Evolutionary conservation across 2,797 vertebrate species (phyloP).

Genomic region (Taenioides sp.): DNA sequence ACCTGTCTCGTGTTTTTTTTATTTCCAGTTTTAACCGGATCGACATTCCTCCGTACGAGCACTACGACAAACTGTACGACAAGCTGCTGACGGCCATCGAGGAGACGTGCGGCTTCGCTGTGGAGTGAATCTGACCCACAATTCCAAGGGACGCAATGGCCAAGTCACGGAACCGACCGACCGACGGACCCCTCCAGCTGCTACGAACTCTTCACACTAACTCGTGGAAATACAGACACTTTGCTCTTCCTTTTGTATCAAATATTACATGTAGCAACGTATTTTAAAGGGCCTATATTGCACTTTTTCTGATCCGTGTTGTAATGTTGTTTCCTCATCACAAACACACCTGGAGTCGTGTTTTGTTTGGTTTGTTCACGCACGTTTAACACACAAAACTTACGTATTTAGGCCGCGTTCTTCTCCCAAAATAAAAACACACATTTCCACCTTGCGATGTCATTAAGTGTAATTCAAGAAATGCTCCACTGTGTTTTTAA

Average conservation of each 20-base stretch:
- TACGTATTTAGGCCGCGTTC: too few relatives aligned
- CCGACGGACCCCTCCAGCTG: constrained; percentile 72
- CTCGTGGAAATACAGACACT: constrained; percentile 63
- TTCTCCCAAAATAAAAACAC: too few relatives aligned
- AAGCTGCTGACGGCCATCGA: constrained; percentile 94
- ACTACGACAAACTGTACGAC: constrained; percentile 95
- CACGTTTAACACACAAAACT: too few relatives aligned
- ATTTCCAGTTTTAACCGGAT: constrained; percentile 91
- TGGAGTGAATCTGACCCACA: constrained; percentile 80
- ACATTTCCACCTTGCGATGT: too few relatives aligned
- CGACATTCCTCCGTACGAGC: constrained; percentile 97
- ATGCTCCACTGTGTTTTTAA: too few relatives aligned
- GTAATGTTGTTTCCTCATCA: too few relatives aligned
- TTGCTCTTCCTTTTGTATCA: constrained; percentile 61
- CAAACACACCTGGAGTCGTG: too few relatives aligned
- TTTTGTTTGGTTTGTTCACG: too few relatives aligned
- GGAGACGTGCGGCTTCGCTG: constrained; percentile 97
- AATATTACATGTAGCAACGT: constrained; percentile 76
- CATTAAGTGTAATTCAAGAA: too few relatives aligned
- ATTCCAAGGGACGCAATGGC: constrained; percentile 38
- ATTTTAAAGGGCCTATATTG: constrained; percentile 30
- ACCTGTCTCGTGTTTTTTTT: not conserved
- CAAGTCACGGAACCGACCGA: constrained; percentile 13
- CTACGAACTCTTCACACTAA: constrained; percentile 79
- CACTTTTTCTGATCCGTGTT: too few relatives aligned